Evolutionary conservation across 2,888 invertebrate species (phyloP).

Genomic region (Pristionchus exspectatus): DNA sequence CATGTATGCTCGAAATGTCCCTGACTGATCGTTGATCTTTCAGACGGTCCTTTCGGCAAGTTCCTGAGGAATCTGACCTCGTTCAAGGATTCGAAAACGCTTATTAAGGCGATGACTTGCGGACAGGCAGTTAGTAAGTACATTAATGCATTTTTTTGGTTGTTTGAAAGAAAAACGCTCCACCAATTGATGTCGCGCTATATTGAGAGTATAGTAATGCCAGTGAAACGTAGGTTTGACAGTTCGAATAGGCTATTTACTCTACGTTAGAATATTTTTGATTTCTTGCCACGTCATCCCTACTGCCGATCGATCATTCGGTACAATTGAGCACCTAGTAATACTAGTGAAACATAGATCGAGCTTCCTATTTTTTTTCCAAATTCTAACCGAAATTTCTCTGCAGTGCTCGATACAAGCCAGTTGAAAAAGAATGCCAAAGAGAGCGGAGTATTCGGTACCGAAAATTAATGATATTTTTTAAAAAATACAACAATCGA

Average conservation of each 20-base stretch:
- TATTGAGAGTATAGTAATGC: neutral
- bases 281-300: too few species aligned
- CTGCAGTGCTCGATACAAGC: slow-evolving; percentile 2
- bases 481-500: neutral
- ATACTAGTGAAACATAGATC: neutral
- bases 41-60: slow-evolving; percentile 18
- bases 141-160: neutral
- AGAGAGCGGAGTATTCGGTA: slow-evolving; percentile 22
- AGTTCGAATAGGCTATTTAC: neutral
- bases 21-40: neutral
- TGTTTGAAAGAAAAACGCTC: too few species aligned
- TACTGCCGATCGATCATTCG: too few species aligned
- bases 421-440: neutral
- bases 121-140: slow-evolving; percentile 20
- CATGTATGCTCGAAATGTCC: neutral
- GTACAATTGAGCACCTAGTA: neutral
- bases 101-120: slow-evolving; percentile 16
- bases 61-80: neutral
- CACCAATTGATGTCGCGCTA: too few species aligned
- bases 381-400: neutral
- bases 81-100: neutral
- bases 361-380: neutral
- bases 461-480: neutral
- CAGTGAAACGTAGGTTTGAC: neutral
- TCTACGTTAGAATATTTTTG: too few species aligned